phyloP scores from a whole-genome alignment of 2,113 vertebrate species.

The Varanus komodoensis region DNA sequence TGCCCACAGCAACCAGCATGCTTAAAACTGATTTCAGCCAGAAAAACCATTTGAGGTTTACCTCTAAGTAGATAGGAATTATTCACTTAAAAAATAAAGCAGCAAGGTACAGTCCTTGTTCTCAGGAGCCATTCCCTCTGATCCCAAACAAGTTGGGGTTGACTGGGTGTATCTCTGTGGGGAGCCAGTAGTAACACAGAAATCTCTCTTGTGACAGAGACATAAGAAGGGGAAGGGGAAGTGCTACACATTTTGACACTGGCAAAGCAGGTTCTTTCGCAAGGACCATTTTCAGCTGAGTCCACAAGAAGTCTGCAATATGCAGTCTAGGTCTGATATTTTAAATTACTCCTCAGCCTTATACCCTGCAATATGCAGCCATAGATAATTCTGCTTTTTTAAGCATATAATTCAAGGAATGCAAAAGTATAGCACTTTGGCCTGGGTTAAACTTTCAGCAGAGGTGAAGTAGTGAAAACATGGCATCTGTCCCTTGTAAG shows the following conservation, averaged over 20 bases:
- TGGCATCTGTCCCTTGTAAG: not conserved
- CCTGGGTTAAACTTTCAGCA: not conserved
- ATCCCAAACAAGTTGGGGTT: not conserved
- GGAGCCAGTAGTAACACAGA: not conserved
- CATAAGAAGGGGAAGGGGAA: not conserved
- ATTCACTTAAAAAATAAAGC: not conserved
- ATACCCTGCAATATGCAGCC: not conserved
- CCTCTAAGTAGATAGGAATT: not conserved
- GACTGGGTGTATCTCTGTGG: not conserved
- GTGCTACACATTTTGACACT: too few relatives aligned
- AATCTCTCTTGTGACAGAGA: not conserved
- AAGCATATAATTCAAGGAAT: not conserved
- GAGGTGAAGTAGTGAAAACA: not conserved
- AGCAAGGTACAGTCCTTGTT: not conserved
- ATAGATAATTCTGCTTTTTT: not conserved
- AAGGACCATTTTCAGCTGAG: not conserved
- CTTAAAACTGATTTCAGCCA: not conserved
- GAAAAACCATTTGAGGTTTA: not conserved
- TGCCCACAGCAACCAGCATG: too few relatives aligned
- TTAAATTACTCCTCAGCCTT: not conserved
- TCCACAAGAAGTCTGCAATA: not conserved
- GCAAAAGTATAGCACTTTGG: not conserved
- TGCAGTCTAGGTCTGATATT: not conserved
- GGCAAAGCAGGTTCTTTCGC: not conserved
- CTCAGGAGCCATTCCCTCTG: not conserved